Conservation (phyloP, 2,888 invertebrate species). For the Zele albiditarsus region DNA sequence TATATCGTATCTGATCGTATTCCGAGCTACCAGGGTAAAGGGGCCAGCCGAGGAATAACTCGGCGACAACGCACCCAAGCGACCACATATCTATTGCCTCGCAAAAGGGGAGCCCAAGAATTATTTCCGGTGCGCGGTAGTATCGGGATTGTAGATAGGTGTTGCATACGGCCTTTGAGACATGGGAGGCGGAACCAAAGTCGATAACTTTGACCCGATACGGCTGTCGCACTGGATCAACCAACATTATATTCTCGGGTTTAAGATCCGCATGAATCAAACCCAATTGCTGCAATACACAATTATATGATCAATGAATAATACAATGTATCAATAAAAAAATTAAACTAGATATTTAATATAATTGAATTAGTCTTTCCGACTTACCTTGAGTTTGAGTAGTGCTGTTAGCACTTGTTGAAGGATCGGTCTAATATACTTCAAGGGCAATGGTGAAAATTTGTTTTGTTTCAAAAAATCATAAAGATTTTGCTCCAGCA, state of each 20-base stretch:
- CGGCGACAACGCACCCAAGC: conserved; percentile 98
- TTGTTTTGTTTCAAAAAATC: conserved; percentile 99
- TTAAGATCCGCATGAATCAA: conserved; percentile 99
- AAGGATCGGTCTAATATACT: conserved; percentile 98
- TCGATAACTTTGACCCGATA: conserved; percentile 99
- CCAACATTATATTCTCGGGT: conserved; percentile 99
- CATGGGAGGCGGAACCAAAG: conserved; percentile 99
- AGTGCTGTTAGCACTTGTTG: conserved; percentile 95
- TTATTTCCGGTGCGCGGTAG: conserved; percentile 97
- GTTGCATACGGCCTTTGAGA: conserved; percentile 99
- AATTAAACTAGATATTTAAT: neutral
- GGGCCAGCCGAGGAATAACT: conserved; percentile 99
- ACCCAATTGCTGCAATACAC: conserved; percentile 88
- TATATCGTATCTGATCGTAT: conserved; percentile 98
- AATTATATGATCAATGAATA: conserved; percentile 38
- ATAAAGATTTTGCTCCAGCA: conserved; percentile 99
- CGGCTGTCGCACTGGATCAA: conserved; percentile 97
- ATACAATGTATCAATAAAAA: neutral
- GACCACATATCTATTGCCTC: conserved; percentile 99
- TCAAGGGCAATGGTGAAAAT: conserved; percentile 98
- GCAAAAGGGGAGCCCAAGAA: conserved; percentile 97
- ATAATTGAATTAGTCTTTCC: neutral
- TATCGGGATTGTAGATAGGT: conserved; percentile 99
- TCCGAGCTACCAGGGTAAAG: conserved; percentile 99
- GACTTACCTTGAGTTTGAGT: conserved; percentile 88